Conservation (phyloP, 2,888 invertebrate species). For the Eupithecia exiguata region DNA sequence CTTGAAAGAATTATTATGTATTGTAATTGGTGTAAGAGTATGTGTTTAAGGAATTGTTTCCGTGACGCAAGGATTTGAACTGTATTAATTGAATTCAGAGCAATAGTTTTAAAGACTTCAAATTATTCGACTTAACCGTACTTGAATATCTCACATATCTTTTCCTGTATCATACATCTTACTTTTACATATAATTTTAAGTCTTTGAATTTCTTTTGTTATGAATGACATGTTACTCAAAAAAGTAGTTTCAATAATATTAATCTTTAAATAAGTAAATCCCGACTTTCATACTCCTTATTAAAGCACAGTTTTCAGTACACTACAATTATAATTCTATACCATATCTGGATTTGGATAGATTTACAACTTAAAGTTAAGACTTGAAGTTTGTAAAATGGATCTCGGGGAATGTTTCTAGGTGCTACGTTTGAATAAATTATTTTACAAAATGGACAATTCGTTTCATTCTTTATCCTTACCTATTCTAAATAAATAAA, state of each 20-base stretch:
- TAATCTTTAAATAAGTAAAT: slow-evolving; percentile 1
- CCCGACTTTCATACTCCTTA: slow-evolving; percentile 16
- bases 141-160: slow-evolving; percentile 41
- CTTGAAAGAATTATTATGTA: slow-evolving; percentile 17
- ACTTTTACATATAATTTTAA: slow-evolving; percentile 31
- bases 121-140: slow-evolving; percentile 13
- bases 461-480: slow-evolving; percentile 22
- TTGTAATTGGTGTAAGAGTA: slow-evolving; percentile 11
- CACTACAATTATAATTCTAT: slow-evolving; percentile 16
- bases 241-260: slow-evolving; percentile 17
- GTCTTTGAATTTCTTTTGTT: slow-evolving; percentile 25
- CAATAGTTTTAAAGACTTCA: slow-evolving; percentile 25
- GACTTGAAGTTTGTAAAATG: slow-evolving; percentile 58
- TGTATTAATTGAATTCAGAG: background rate
- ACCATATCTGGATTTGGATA: slow-evolving; percentile 28
- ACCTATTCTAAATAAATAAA: background rate
- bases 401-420: slow-evolving; percentile 75
- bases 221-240: slow-evolving; percentile 12
- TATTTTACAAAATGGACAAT: slow-evolving; percentile 59
- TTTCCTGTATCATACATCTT: too few species aligned
- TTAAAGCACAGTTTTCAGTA: slow-evolving; percentile 19
- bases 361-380: slow-evolving; percentile 33
- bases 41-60: slow-evolving; percentile 28
- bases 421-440: slow-evolving; percentile 78
- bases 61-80: slow-evolving; percentile 23